These are phyloP conservation scores for Synergus japonicus DNA, from an alignment of 2,888 invertebrate species.

Conservation along the genomic window DNA sequence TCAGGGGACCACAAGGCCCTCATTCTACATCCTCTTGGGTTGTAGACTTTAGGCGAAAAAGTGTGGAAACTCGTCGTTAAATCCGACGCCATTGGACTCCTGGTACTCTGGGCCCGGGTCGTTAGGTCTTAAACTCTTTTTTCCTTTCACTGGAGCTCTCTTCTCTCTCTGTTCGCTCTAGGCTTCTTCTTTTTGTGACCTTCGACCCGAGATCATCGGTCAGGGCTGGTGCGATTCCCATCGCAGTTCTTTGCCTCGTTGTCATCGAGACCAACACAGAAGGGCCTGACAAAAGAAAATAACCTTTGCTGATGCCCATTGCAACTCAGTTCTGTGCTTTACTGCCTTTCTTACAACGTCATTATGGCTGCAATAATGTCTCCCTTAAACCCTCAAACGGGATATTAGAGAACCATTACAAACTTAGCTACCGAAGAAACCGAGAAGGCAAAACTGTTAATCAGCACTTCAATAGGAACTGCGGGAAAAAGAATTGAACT, in stretches of 20 bases:
- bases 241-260: constrained; percentile 40
- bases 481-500: not conserved
- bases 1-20: constrained; percentile 47
- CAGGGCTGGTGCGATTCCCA: constrained; percentile 56
- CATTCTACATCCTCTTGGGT: constrained; percentile 41
- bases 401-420: constrained; percentile 26
- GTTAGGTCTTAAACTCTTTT: constrained; percentile 43
- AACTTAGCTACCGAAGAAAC: constrained; percentile 37
- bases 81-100: constrained; percentile 53
- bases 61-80: constrained; percentile 59
- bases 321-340: constrained; percentile 18
- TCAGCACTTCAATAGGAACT: constrained; percentile 33
- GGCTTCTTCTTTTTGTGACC: constrained; percentile 47
- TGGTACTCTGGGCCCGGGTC: constrained; percentile 47
- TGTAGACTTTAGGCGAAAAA: constrained; percentile 49
- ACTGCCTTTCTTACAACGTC: constrained; percentile 16
- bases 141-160: constrained; percentile 45
- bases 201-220: constrained; percentile 58
- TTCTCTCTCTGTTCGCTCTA: constrained; percentile 49
- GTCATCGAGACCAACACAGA: constrained; percentile 26
- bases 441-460: not conserved
- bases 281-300: constrained; percentile 36
- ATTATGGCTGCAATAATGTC: constrained; percentile 23
- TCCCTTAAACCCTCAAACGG: constrained; percentile 27
- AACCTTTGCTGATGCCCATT: constrained; percentile 25